These are phyloP conservation scores for Zhuqinia jingwanae DNA, from an alignment of 2,888 invertebrate genomes.

Conservation along the genomic window DNA sequence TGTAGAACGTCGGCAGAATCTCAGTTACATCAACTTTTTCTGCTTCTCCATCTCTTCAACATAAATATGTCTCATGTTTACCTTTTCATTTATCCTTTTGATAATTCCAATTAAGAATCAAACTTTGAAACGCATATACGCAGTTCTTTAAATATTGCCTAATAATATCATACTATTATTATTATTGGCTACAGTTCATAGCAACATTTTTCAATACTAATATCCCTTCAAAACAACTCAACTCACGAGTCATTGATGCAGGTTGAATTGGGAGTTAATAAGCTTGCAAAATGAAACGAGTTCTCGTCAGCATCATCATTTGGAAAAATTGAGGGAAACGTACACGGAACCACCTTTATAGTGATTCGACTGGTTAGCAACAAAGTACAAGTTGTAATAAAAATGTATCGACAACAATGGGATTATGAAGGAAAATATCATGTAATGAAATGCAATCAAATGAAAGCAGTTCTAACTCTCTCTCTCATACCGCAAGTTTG, in stretches of 20 bases:
- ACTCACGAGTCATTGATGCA: background rate
- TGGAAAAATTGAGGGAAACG: background rate
- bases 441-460: slow-evolving; percentile 9
- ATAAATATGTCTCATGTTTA: background rate
- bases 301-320: background rate
- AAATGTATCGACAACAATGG: slow-evolving; percentile 23
- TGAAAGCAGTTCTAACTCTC: background rate
- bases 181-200: background rate
- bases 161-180: too few relatives aligned
- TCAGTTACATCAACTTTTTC: background rate
- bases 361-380: slow-evolving; percentile 37
- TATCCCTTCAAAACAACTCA: slow-evolving; percentile 4
- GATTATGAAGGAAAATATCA: slow-evolving; percentile 10
- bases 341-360: background rate
- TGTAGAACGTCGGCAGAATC: too few relatives aligned
- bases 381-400: background rate
- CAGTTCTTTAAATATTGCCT: too few relatives aligned
- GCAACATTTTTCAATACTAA: background rate
- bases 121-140: background rate
- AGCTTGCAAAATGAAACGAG: background rate
- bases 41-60: background rate
- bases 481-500: background rate
- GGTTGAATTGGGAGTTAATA: slow-evolving; percentile 18
- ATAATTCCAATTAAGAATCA: slow-evolving; percentile 9
- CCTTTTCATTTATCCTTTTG: slow-evolving; percentile 19